phyloP scores from a whole-genome alignment of 2,888 invertebrate species.

The Itoplectis maculator region DNA sequence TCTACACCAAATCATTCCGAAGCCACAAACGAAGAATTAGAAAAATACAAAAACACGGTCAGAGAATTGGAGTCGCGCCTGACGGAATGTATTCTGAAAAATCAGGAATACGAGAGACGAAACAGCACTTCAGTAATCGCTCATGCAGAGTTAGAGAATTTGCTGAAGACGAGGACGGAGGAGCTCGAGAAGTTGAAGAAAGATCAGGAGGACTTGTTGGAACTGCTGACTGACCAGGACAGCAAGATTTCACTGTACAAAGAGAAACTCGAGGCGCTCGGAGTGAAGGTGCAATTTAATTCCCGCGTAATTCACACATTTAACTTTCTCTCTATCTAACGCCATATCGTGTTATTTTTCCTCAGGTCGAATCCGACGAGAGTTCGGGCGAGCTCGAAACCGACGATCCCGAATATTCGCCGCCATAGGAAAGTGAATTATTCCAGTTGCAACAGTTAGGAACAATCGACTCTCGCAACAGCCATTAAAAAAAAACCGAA shows the following conservation, averaged over 20 bases:
- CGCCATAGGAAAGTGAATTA: slow-evolving; percentile 48
- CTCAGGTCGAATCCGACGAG: slow-evolving; percentile 80
- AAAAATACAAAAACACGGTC: slow-evolving; percentile 74
- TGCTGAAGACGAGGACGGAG: slow-evolving; percentile 81
- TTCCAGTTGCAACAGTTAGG: slow-evolving; percentile 28
- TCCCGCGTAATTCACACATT: not conserved
- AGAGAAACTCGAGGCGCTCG: slow-evolving; percentile 86
- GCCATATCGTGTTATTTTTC: slow-evolving; percentile 32
- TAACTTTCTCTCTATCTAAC: not conserved
- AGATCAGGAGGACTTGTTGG: slow-evolving; percentile 97
- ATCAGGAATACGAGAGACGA: slow-evolving; percentile 82
- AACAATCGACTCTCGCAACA: slow-evolving; percentile 5
- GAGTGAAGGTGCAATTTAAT: slow-evolving; percentile 82
- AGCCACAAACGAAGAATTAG: slow-evolving; percentile 72
- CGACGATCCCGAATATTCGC: slow-evolving; percentile 74
- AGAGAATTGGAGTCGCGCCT: slow-evolving; percentile 77
- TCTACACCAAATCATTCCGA: slow-evolving; percentile 16
- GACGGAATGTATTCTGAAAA: slow-evolving; percentile 68
- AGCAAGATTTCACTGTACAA: slow-evolving; percentile 89
- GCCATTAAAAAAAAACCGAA: slow-evolving; percentile 35
- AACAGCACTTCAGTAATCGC: slow-evolving; percentile 73
- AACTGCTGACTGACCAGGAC: slow-evolving; percentile 95
- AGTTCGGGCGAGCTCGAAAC: slow-evolving; percentile 80
- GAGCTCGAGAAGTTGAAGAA: slow-evolving; percentile 90
- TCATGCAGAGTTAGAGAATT: slow-evolving; percentile 77